phyloP scores from a whole-genome alignment of 2,888 invertebrate genomes.

The Microctonus hyperodae region DNA sequence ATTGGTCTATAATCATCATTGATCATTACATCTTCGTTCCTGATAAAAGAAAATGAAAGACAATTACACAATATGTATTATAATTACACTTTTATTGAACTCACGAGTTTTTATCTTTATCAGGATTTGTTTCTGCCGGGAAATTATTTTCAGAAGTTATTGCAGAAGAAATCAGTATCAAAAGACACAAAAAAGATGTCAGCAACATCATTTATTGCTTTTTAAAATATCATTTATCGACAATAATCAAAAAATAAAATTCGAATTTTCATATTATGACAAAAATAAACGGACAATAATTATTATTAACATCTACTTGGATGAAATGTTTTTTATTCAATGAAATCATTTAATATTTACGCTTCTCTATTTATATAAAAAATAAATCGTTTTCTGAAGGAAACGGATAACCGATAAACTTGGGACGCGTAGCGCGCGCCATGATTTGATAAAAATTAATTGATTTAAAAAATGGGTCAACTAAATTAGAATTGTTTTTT shows the following conservation, averaged over 20 bases:
- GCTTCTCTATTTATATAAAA: background rate
- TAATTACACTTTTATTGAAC: background rate
- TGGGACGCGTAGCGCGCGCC: slow-evolving; percentile 32
- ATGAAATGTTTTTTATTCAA: background rate
- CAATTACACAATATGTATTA: background rate
- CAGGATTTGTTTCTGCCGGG: background rate
- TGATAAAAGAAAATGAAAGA: background rate
- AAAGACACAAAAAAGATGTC: background rate
- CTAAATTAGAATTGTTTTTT: background rate
- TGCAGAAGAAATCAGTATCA: background rate
- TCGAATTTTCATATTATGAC: no score
- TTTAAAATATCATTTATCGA: no score
- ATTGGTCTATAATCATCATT: slow-evolving; percentile 8
- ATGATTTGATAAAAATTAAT: slow-evolving; percentile 45
- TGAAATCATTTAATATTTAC: slow-evolving; percentile 33
- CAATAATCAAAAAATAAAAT: no score
- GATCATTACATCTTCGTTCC: background rate
- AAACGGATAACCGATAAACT: slow-evolving; percentile 49
- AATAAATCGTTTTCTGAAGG: slow-evolving; percentile 41
- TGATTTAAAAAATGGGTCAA: slow-evolving; percentile 40
- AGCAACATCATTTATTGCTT: background rate
- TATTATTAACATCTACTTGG: background rate
- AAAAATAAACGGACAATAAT: background rate
- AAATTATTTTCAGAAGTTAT: background rate
- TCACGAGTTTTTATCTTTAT: background rate